Evolutionary conservation across 2,888 invertebrate species (phyloP).

Genomic region (Oithona nana): DNA sequence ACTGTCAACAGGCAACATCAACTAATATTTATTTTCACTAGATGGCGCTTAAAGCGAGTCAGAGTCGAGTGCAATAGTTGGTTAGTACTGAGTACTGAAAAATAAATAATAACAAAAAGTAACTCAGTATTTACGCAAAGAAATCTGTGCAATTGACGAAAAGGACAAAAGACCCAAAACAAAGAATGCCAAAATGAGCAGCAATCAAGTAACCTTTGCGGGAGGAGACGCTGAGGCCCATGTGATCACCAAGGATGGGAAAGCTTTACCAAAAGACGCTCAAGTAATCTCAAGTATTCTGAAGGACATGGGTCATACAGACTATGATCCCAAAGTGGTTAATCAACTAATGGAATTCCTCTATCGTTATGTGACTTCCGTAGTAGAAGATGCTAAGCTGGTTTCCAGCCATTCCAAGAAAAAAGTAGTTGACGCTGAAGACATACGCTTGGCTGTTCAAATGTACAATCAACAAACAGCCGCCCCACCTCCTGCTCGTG

Average conservation of each 20-base stretch:
- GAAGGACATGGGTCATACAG: slow-evolving; percentile 79
- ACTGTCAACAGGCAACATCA: too few relatives aligned
- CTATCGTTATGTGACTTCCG: slow-evolving; percentile 71
- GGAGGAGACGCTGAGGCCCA: too few relatives aligned
- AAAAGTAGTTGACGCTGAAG: slow-evolving; percentile 74
- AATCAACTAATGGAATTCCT: slow-evolving; percentile 88
- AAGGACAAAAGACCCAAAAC: too few relatives aligned
- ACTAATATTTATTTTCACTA: too few relatives aligned
- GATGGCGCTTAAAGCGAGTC: too few relatives aligned
- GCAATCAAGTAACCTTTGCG: too few relatives aligned
- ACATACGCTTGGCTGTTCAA: slow-evolving; percentile 73
- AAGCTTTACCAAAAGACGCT: slow-evolving; percentile 64
- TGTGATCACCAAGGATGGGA: neutral
- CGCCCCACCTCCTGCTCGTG: slow-evolving; percentile 74
- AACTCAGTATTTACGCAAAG: too few relatives aligned
- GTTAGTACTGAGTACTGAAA: too few relatives aligned
- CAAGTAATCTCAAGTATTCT: slow-evolving; percentile 85
- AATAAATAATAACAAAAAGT: too few relatives aligned
- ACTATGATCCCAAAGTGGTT: slow-evolving; percentile 82
- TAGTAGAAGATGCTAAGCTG: slow-evolving; percentile 72
- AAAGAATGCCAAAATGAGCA: too few relatives aligned
- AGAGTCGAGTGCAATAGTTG: too few relatives aligned
- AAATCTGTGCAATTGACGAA: too few relatives aligned
- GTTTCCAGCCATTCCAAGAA: slow-evolving; percentile 83
- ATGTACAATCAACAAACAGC: slow-evolving; percentile 58